Conservation (phyloP, 2,113 vertebrate species). For the Myiagra hebetior region DNA sequence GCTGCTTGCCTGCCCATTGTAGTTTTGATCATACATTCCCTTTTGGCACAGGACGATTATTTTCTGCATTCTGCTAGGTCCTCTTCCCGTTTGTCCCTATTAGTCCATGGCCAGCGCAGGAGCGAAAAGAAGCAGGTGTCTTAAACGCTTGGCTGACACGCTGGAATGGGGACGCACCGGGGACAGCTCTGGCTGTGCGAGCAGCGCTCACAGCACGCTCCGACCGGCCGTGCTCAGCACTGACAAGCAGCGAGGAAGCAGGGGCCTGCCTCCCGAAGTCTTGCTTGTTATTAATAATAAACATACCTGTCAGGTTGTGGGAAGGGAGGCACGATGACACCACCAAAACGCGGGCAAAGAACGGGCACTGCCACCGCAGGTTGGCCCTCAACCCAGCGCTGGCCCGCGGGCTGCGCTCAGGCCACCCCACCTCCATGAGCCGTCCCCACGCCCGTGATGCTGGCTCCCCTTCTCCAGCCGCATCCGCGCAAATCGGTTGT, state of each 20-base stretch:
- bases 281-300: background rate
- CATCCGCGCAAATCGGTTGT: background rate
- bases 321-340: background rate
- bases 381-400: accelerated
- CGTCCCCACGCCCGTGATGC: background rate
- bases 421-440: background rate
- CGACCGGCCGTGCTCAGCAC: background rate
- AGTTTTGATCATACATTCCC: conserved; percentile 57
- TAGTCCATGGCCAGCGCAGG: conserved; percentile 42
- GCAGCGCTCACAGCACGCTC: background rate
- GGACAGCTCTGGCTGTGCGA: conserved; percentile 40
- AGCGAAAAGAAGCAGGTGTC: conserved; percentile 58
- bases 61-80: conserved; percentile 54
- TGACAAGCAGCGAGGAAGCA: background rate
- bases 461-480: background rate
- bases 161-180: background rate
- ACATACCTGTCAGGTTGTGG: background rate
- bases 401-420: accelerated
- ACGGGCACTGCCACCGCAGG: background rate
- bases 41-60: conserved; percentile 63
- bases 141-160: conserved; percentile 40
- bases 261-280: background rate
- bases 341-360: background rate
- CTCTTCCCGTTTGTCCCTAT: conserved; percentile 46
- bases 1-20: conserved; percentile 54